Evolutionary conservation across 2,888 invertebrate genomes (phyloP).

Genomic region (Argynnis bischoffii): DNA sequence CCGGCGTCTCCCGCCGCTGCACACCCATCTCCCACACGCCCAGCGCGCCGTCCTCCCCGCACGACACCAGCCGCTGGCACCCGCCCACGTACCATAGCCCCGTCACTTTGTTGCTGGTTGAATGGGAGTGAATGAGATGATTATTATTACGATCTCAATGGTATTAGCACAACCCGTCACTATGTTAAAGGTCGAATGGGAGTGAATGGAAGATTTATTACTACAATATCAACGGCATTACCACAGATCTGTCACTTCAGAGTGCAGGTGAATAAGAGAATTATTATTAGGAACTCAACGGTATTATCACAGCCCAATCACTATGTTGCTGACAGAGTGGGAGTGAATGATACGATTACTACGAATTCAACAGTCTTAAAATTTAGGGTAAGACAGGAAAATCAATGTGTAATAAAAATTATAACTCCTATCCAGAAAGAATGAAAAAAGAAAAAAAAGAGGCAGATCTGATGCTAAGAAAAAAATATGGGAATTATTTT

Average conservation of each 20-base stretch:
- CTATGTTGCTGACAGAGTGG: constrained; percentile 70
- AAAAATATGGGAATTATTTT: too few species aligned
- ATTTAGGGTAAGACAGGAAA: neutral
- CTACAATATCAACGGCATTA: too few species aligned
- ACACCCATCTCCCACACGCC: constrained; percentile 98
- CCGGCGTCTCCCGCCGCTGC: constrained; percentile 94
- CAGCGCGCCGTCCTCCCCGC: constrained; percentile 94
- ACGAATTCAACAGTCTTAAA: neutral
- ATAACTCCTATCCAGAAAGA: too few species aligned
- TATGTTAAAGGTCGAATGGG: too few species aligned
- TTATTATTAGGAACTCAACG: too few species aligned
- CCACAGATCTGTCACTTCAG: constrained; percentile 30
- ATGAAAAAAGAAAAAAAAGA: too few species aligned
- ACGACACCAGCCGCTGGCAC: constrained; percentile 92
- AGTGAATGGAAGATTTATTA: too few species aligned
- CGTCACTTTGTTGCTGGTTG: constrained; percentile 88
- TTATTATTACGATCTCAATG: too few species aligned
- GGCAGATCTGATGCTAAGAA: too few species aligned
- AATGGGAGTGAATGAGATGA: too few species aligned
- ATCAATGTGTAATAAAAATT: too few species aligned
- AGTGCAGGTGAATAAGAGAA: constrained; percentile 20
- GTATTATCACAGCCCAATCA: neutral
- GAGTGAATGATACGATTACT: constrained; percentile 12
- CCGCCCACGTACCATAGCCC: constrained; percentile 92
- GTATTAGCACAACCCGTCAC: too few species aligned